Base-by-base conservation (phyloP, 2,113 vertebrate genomes). In the Globicephala melas region DNA sequence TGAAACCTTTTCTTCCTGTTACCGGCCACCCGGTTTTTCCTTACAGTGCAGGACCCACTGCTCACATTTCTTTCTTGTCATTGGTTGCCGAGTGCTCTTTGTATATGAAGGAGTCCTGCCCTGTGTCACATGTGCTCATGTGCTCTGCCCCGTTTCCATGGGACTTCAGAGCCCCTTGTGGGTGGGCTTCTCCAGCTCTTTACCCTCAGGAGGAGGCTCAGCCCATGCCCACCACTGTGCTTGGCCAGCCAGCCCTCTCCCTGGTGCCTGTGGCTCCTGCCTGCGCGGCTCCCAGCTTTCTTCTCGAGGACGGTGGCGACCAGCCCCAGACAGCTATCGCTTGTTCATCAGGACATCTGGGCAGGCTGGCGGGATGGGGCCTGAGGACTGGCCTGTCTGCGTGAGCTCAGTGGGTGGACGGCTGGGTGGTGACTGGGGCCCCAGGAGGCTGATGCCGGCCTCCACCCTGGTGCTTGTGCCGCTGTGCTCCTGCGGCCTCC, bases 231-330 rank as follows among this genome's bases (percentile, higher is more conserved):
- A 55, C 53, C 53, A 5, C 53, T 55, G 53, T 18, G 53, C 53
- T 55, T 18, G 53, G 53, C 17, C 53, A 55, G 53, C 53, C 53
- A 5, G 53, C 17, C 53, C 47, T 50, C 53, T 55, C 53, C 4
- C 53, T 15, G 53, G 17, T 55, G 53, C 53, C 53, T 2, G 17
- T 55, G 53, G 53, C 53, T 55, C 53, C 53, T 55, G 17, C 53
- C 53, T 55, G 1, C 5, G 5, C 0, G 17, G 13, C 53, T 55
- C 53, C 53, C 53, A 18, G 53, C 23, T 15, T 83, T 36, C 73
- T 65, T 12, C 63, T 17, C 0, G 6, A 60, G 71, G 18, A 33
- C 0, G 36, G 17, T 0, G 18, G 6, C 2, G 14, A 17, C 6
- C 53, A 47, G 25, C 36, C 33, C 47, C 44, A 2, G 4, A 2